These are phyloP conservation scores for Peromyscus californicus DNA, from an alignment of 2,113 vertebrate genomes.

Conservation along the genomic window DNA sequence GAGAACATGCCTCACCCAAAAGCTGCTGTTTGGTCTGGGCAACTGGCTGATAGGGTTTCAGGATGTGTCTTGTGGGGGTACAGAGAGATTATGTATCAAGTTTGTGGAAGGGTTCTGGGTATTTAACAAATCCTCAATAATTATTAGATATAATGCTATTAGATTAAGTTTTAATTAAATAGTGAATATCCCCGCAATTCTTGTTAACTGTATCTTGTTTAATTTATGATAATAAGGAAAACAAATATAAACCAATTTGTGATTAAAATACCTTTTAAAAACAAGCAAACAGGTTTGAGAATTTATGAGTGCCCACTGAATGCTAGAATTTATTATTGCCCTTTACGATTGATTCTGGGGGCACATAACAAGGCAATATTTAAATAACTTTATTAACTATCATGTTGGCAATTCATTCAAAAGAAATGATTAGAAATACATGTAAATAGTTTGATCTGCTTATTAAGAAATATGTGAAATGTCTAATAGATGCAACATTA, in stretches of 20 bases:
- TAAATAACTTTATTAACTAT: constrained; percentile 9
- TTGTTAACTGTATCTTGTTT: neutral
- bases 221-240: constrained; percentile 27
- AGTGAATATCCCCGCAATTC: neutral
- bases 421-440: constrained; percentile 18
- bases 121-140: constrained; percentile 23
- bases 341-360: constrained; percentile 10
- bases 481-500: neutral
- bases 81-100: neutral
- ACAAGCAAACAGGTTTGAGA: neutral
- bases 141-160: neutral
- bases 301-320: neutral
- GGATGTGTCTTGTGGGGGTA: neutral
- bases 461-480: constrained; percentile 8
- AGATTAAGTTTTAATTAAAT: neutral
- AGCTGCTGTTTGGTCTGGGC: neutral
- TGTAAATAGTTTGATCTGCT: constrained; percentile 19
- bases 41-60: neutral
- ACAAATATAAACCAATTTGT: constrained; percentile 17
- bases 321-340: neutral
- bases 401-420: constrained; percentile 25
- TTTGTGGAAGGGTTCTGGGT: neutral
- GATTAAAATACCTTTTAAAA: constrained; percentile 10
- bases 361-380: neutral
- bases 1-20: neutral